Conservation (phyloP, 2,888 invertebrate species). For the Phymatocera aterrima region DNA sequence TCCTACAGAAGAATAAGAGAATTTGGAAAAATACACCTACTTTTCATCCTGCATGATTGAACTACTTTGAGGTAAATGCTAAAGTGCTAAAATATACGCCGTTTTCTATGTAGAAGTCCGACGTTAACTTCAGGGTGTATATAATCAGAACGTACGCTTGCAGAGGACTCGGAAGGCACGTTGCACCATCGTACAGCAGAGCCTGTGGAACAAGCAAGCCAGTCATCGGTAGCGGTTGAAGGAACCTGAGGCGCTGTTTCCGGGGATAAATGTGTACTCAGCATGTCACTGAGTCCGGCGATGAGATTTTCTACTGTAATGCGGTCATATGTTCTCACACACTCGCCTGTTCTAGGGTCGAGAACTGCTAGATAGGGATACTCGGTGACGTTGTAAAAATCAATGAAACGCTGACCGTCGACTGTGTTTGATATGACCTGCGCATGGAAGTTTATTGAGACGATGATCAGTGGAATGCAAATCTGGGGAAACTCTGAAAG, state of each 20-base stretch:
- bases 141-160: slow-evolving; percentile 35
- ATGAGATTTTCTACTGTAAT: slow-evolving; percentile 70
- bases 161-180: slow-evolving; percentile 53
- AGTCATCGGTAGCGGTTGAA: slow-evolving; percentile 55
- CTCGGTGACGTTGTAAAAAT: slow-evolving; percentile 80
- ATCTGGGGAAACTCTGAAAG: background rate
- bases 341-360: slow-evolving; percentile 83
- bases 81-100: too few species aligned
- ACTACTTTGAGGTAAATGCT: too few species aligned
- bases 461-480: too few species aligned
- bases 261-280: slow-evolving; percentile 71
- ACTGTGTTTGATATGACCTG: slow-evolving; percentile 74
- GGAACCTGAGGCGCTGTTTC: slow-evolving; percentile 65
- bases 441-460: background rate
- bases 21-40: too few species aligned
- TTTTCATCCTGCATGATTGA: too few species aligned
- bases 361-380: slow-evolving; percentile 82
- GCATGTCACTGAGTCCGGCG: slow-evolving; percentile 70
- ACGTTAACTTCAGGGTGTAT: too few species aligned
- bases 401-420: slow-evolving; percentile 80
- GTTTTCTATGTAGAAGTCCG: too few species aligned
- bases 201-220: slow-evolving; percentile 52
- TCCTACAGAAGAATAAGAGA: background rate
- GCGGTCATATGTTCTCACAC: slow-evolving; percentile 68
- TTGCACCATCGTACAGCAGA: slow-evolving; percentile 8